Evolutionary conservation across 2,113 vertebrate species (phyloP).

Genomic region (Neolamprologus toae): DNA sequence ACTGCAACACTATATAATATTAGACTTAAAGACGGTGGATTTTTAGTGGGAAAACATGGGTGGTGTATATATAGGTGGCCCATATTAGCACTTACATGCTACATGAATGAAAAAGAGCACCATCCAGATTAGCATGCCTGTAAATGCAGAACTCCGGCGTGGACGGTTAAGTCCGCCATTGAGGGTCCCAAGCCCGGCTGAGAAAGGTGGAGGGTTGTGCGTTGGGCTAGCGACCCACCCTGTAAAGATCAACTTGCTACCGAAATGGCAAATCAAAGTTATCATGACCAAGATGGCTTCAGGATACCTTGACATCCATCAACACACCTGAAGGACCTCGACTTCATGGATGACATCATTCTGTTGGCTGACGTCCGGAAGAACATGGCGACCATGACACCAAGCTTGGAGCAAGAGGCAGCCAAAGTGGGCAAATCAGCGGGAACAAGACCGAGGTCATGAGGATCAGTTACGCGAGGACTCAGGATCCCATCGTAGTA

Average conservation of each 20-base stretch:
- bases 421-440: background rate
- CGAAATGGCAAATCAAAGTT: background rate
- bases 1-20: accelerated
- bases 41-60: background rate
- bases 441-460: background rate
- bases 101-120: background rate
- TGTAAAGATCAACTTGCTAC: background rate
- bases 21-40: background rate
- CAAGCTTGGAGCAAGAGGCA: background rate
- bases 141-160: background rate
- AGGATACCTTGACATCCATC: accelerated
- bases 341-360: background rate
- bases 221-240: background rate
- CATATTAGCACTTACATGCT: background rate
- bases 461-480: background rate
- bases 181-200: background rate
- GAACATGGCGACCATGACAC: background rate
- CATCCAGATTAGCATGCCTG: background rate
- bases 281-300: background rate
- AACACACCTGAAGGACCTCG: background rate
- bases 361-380: background rate
- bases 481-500: background rate
- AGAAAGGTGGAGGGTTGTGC: background rate
- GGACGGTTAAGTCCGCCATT: background rate
- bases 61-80: background rate